Percentiles rank a stretch among this genome's conserved stretches.
phyloP scores from a whole-genome alignment of 2,797 vertebrate genomes.

The Gymnoscopelus braueri region DNA sequence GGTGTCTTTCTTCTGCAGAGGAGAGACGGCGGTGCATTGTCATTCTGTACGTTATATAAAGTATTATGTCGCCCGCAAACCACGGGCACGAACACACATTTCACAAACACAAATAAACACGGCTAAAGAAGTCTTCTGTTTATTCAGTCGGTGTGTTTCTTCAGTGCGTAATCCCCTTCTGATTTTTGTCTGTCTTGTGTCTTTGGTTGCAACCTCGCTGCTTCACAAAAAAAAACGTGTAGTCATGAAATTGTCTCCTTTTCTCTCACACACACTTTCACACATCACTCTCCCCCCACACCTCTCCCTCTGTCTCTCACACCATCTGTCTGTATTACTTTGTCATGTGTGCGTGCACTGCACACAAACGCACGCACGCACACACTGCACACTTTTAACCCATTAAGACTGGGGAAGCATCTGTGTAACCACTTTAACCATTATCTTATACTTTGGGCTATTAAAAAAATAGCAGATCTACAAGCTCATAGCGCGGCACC shows the following conservation, averaged over 20 bases:
- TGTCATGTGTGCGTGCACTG: background rate
- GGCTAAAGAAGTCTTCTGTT: slow-evolving; percentile 58
- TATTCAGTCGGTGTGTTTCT: slow-evolving; percentile 66
- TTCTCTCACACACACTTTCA: slow-evolving; percentile 7
- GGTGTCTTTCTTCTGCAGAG: slow-evolving; percentile 21
- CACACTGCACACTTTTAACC: background rate
- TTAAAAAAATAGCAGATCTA: too few species aligned
- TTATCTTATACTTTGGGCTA: too few species aligned
- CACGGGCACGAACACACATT: slow-evolving; percentile 7
- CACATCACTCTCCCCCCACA: slow-evolving; percentile 28
- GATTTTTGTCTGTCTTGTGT: slow-evolving; percentile 36
- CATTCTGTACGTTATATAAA: too few species aligned
- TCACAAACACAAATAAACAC: slow-evolving; percentile 14
- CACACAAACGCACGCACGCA: background rate
- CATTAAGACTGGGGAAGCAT: too few species aligned
- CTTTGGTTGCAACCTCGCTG: slow-evolving; percentile 63
- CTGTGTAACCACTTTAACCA: too few species aligned
- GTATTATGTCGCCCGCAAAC: background rate
- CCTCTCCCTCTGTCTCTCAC: slow-evolving; percentile 11
- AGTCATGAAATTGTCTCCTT: slow-evolving; percentile 22
- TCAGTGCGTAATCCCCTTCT: slow-evolving; percentile 61
- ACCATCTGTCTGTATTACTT: background rate
- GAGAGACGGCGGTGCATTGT: too few species aligned
- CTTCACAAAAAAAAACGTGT: slow-evolving; percentile 53
- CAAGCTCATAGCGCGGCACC: too few species aligned